Evolutionary conservation across 2,113 vertebrate species (phyloP).

Genomic region (Ardeotis arabs): DNA sequence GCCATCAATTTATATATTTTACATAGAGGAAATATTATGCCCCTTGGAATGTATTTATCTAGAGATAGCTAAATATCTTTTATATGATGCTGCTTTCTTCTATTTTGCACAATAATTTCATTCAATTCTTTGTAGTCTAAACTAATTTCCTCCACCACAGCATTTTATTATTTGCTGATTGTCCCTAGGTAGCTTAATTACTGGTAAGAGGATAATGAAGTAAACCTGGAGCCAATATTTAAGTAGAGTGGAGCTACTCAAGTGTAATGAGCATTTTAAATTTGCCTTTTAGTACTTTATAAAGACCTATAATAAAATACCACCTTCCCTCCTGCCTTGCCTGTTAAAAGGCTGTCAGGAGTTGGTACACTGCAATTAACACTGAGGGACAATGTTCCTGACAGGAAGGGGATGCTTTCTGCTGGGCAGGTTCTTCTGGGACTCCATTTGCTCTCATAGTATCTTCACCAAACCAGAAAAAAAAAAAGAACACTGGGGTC

Average conservation of each 20-base stretch:
- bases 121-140: constrained; percentile 20
- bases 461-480: constrained; percentile 16
- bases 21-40: background rate
- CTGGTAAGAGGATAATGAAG: constrained; percentile 67
- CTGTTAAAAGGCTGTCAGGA: constrained; percentile 12
- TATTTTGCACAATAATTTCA: constrained; percentile 34
- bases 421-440: background rate
- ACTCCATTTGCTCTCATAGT: background rate
- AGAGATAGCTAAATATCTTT: background rate
- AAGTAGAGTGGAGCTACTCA: constrained; percentile 35
- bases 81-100: background rate
- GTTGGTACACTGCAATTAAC: background rate
- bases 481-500: background rate
- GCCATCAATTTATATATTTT: background rate
- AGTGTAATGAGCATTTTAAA: constrained; percentile 51
- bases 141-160: constrained; percentile 37
- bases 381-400: background rate
- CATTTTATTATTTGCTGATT: constrained; percentile 70
- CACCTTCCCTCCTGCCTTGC: background rate
- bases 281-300: constrained; percentile 59
- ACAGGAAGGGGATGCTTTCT: background rate
- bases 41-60: background rate
- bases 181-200: constrained; percentile 73
- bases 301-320: constrained; percentile 21
- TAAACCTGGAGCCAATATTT: constrained; percentile 46